Evolutionary conservation across 2,113 vertebrate species (phyloP).

Genomic region (Ahaetulla prasina): DNA sequence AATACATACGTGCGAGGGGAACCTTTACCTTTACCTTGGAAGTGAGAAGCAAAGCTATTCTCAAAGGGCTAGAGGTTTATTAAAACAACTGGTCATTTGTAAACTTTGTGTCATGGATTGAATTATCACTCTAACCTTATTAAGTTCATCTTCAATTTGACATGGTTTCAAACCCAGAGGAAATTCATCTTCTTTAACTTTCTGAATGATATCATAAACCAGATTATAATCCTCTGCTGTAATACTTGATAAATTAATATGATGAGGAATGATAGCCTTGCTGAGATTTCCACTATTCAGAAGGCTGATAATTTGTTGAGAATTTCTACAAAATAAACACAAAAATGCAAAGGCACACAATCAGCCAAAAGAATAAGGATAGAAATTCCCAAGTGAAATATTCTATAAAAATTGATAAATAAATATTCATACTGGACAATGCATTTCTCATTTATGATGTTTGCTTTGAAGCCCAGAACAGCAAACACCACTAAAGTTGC

Average conservation of each 20-base stretch:
- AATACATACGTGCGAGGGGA: too few relatives aligned
- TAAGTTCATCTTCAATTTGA: slow-evolving; percentile 85
- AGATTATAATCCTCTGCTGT: slow-evolving; percentile 82
- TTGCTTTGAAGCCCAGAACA: slow-evolving; percentile 97
- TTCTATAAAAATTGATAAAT: slow-evolving; percentile 41
- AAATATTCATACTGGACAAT: slow-evolving; percentile 73
- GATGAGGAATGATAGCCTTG: slow-evolving; percentile 79
- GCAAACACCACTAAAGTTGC: slow-evolving; percentile 98
- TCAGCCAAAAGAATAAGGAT: background rate
- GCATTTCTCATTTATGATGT: slow-evolving; percentile 88
- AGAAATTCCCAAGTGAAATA: slow-evolving; percentile 29
- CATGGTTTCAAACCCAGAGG: slow-evolving; percentile 81
- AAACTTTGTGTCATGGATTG: background rate
- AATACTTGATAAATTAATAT: slow-evolving; percentile 85
- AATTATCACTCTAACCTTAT: slow-evolving; percentile 76
- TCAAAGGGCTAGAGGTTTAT: background rate
- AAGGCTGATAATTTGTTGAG: slow-evolving; percentile 77
- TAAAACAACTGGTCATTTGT: background rate
- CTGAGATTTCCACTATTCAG: slow-evolving; percentile 78
- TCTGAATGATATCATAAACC: slow-evolving; percentile 78
- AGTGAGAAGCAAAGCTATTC: background rate
- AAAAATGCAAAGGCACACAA: slow-evolving; percentile 14
- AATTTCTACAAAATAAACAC: slow-evolving; percentile 79
- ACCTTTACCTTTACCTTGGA: background rate
- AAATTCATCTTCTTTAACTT: slow-evolving; percentile 79